phyloP scores from a whole-genome alignment of 2,113 vertebrate species.

The Pao palembangensis region DNA sequence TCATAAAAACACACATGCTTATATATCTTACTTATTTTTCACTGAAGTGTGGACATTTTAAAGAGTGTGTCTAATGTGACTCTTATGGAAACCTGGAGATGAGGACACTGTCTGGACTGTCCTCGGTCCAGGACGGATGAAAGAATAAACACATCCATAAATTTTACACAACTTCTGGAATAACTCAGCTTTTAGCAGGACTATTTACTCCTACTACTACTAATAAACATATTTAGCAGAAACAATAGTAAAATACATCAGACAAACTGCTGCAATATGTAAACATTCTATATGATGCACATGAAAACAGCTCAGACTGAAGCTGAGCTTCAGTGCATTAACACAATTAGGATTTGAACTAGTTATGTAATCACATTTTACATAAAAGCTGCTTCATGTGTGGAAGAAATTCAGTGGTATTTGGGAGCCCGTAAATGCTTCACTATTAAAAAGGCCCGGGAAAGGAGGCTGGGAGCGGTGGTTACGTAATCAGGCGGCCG shows the following conservation, averaged over 20 bases:
- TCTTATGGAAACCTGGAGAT: neutral
- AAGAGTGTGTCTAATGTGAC: slow-evolving; percentile 6
- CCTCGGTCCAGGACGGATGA: neutral
- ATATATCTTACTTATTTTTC: neutral
- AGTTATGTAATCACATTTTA: slow-evolving; percentile 23
- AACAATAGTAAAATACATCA: neutral
- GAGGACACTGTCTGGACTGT: slow-evolving; percentile 1
- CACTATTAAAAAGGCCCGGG: neutral
- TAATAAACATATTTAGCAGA: no score
- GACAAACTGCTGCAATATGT: neutral
- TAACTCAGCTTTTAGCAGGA: no score
- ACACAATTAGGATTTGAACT: neutral
- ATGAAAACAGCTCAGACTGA: neutral
- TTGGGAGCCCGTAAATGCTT: slow-evolving; percentile 20
- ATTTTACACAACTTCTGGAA: neutral
- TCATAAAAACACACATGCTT: slow-evolving; percentile 3
- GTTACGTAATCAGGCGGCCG: slow-evolving; percentile 21
- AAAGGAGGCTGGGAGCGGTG: neutral
- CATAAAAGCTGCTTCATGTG: slow-evolving; percentile 20
- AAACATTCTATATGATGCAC: slow-evolving; percentile 12
- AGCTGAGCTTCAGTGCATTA: neutral
- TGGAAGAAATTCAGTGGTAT: slow-evolving; percentile 17
- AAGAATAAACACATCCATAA: slow-evolving; percentile 7
- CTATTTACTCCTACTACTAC: no score
- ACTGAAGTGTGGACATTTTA: neutral